Evolutionary conservation across 2,797 vertebrate genomes (phyloP).

Genomic region (Enoplosus armatus): DNA sequence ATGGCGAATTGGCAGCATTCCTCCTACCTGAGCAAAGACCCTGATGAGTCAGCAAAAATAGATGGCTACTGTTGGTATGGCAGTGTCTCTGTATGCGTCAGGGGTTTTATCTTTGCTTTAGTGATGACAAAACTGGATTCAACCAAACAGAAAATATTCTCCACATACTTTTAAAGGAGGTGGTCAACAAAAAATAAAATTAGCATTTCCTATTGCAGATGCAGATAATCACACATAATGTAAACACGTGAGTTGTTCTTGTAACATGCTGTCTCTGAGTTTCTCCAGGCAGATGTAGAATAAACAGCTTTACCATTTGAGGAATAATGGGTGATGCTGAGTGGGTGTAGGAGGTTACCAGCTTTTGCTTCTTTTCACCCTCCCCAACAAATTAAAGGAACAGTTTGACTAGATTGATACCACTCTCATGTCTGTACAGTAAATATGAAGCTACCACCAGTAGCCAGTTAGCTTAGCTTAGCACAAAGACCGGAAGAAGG

Average conservation of each 20-base stretch:
- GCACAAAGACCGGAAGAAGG: too few species aligned
- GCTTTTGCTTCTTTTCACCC: neutral
- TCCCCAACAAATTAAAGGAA: neutral
- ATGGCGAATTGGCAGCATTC: conserved; percentile 17
- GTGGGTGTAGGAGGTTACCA: neutral
- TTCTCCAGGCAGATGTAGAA: neutral
- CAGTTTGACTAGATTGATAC: neutral
- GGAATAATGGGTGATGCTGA: neutral
- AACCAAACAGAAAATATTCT: conserved; percentile 1
- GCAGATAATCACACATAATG: neutral
- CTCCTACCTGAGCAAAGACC: conserved; percentile 22
- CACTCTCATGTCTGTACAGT: neutral
- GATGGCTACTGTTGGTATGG: neutral
- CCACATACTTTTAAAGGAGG: neutral
- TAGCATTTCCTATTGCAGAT: neutral
- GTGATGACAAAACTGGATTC: neutral
- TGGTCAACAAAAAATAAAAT: neutral
- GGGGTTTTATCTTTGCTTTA: neutral
- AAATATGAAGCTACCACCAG: neutral
- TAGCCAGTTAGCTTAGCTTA: neutral
- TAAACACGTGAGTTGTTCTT: neutral
- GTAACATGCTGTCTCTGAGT: neutral
- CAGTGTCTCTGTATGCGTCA: neutral
- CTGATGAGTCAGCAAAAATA: conserved; percentile 40
- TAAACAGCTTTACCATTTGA: neutral